phyloP scores from a whole-genome alignment of 2,888 invertebrate species.

The Leuctra nigra region DNA sequence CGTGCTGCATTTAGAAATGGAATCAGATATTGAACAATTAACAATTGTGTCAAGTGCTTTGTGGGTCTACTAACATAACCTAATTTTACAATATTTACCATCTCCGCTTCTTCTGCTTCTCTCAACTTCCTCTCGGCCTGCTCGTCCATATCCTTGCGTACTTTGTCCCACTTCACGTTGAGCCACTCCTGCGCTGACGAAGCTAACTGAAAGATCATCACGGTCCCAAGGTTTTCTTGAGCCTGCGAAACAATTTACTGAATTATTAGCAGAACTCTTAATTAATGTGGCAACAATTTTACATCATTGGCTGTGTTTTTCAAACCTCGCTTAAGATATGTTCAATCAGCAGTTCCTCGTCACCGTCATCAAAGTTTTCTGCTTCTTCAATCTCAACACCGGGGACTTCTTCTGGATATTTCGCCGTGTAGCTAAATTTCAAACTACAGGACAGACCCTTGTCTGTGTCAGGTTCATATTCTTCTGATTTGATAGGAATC shows the following conservation, averaged over 20 bases:
- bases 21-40: too few relatives aligned
- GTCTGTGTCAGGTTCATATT: constrained; percentile 50
- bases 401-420: constrained; percentile 86
- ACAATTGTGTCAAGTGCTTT: too few relatives aligned
- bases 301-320: too few relatives aligned
- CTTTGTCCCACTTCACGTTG: constrained; percentile 74
- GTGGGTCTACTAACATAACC: neutral
- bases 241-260: too few relatives aligned
- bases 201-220: constrained; percentile 94
- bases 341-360: constrained; percentile 55
- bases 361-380: constrained; percentile 67
- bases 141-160: constrained; percentile 65
- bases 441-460: constrained; percentile 67
- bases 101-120: constrained; percentile 83
- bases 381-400: constrained; percentile 68
- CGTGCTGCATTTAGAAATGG: too few relatives aligned
- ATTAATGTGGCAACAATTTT: too few relatives aligned
- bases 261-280: too few relatives aligned
- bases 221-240: constrained; percentile 90
- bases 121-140: constrained; percentile 56
- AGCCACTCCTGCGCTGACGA: constrained; percentile 91
- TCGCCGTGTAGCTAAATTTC: constrained; percentile 74
- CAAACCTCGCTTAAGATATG: constrained; percentile 61
- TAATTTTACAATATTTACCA: constrained; percentile 43
- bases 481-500: constrained; percentile 77